Base-by-base conservation (phyloP, 2,797 vertebrate genomes). In the Alfaro cultratus region DNA sequence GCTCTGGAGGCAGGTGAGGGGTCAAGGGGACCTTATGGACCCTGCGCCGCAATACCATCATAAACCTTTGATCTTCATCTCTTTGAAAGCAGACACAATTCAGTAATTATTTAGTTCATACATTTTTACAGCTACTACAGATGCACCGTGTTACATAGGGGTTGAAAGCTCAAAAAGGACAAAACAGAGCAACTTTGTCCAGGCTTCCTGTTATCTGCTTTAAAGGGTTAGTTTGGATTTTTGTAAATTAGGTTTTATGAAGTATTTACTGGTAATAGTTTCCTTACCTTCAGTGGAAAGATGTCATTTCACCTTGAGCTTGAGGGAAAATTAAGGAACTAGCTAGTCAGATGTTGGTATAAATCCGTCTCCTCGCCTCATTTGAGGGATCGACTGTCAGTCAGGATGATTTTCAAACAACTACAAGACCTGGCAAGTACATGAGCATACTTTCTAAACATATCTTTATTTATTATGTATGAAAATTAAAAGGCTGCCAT, bases 1-100 rank as follows among this genome's bases (percentile, higher is more conserved):
- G 98, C 83, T 92, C 95, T 0, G 96, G 96, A 34, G 96, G 96
- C 94, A 98, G 97, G 98, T 98, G 87, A 96, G 96, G 76, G 76
- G 75, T 36, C 15, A 0, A 26, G 26, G 1, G 18, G 51, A 53
- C 16, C 13, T 36, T 34, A 26, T 4, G 26, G 12, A 31, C 12
- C 31, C 78, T 9, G 12, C 21, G 53, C 16, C 26, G 39, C 1
- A 39, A 9, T 31, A 6, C 46, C 43, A 23, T 53, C 36, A 75
- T 0, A 26, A 75, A 75, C 53, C 36, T 21, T 8, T 81, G 67
- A 81, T 39, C 6, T 13, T 68, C 36, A 11, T 41, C 1, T 43
- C 5, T 43, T 70, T 26, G 39, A 43, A 41, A 70, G 23, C 23
- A 11, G 5, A 29, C 67, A 70, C 67, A 70, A 43, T 7, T 26